These are phyloP conservation scores for Volucella zonaria DNA, from an alignment of 2,888 invertebrate species.

Conservation along the genomic window DNA sequence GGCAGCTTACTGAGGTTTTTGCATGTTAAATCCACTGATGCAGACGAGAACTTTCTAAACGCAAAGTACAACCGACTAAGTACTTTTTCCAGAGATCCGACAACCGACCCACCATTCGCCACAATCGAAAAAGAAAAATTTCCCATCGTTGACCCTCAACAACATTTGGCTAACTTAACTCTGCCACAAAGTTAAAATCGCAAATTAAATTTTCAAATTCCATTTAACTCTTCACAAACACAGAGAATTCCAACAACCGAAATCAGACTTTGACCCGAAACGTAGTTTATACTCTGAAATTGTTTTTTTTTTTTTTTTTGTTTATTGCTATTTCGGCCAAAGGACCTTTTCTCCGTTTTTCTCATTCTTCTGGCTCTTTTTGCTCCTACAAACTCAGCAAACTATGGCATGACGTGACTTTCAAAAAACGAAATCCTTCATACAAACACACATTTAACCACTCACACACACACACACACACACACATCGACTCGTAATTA, in stretches of 20 bases:
- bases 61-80: too few relatives aligned
- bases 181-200: constrained; percentile 33
- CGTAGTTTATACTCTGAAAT: constrained; percentile 30
- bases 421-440: constrained; percentile 16
- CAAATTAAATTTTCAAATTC: constrained; percentile 20
- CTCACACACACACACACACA: constrained; percentile 51
- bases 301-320: constrained; percentile 20
- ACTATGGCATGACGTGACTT: constrained; percentile 65
- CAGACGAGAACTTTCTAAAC: too few relatives aligned
- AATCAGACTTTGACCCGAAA: constrained; percentile 25
- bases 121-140: too few relatives aligned
- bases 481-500: constrained; percentile 53
- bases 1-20: too few relatives aligned
- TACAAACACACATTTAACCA: constrained; percentile 13
- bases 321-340: not conserved
- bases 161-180: constrained; percentile 10
- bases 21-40: too few relatives aligned
- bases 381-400: constrained; percentile 29
- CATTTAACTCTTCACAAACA: constrained; percentile 7
- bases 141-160: too few relatives aligned
- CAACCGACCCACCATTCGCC: too few relatives aligned
- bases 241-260: not conserved
- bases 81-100: too few relatives aligned
- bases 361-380: not conserved
- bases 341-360: constrained; percentile 7